Evolutionary conservation across 2,888 invertebrate genomes (phyloP), one percentile per base, ranked within the genome.

Genomic region (Euspilapteryx auroguttella): DNA sequence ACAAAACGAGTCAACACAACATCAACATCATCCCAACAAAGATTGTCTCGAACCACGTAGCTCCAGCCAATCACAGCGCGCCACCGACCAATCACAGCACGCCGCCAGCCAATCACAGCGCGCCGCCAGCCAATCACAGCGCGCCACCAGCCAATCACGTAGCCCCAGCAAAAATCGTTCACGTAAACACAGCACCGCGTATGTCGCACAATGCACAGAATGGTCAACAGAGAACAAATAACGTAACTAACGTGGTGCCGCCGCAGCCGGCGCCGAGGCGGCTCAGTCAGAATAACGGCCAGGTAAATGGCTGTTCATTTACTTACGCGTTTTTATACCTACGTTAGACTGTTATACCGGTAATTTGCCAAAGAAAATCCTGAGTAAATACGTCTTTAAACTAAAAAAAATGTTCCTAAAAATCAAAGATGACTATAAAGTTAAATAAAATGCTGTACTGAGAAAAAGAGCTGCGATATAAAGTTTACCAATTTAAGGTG

Each of bases 251-350:
- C 17, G 32, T 38, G 25, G 51, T 53, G 20, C 59, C 63, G 34
- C 77, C 75, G 34, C 71, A 69, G 46, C 77, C 77, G 4, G 77
- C 77, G 34, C 76, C 78, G 25, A 50, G 75, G 40, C 58, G 58
- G 49, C 52, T 77, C 37, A 75, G 75, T 45, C 68, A 68, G 31
- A 44, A 59, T 14, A 69, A 69, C 25, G 66, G 65, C 50, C 68
- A 64, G 68, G 73, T 65, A 55, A 62, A 56, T 47, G 40, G 17
- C n/a, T n/a, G n/a, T n/a, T n/a, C n/a, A n/a, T n/a, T n/a, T n/a
- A 3, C 8, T 20, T 20, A 9, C 2, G 21, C 9, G 21, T 4
- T 23, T 23, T 23, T 23, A 23, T 11, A 25, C 6, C 7, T 13
- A 25, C 5, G n/a, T 20, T n/a, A n/a, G n/a, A n/a, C n/a, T n/a